These are phyloP conservation scores for Scaptodrosophila lebanonensis DNA, from an alignment of 1,140 invertebrate genomes.

Conservation along the genomic window DNA sequence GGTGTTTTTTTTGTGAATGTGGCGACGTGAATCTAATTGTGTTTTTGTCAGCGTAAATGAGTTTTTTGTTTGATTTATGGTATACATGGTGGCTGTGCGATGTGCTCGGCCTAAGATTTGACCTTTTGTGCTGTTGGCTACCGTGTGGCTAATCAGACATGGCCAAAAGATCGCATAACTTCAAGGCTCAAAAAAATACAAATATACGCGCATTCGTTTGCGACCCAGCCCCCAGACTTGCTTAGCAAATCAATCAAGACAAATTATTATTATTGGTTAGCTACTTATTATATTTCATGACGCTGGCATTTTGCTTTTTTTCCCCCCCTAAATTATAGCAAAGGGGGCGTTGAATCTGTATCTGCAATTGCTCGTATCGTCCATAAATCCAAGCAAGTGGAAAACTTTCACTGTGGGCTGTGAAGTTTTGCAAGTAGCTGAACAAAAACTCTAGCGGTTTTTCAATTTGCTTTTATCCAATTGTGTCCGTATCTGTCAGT, in stretches of 20 bases:
- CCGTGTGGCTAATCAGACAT: too few relatives aligned
- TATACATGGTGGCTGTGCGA: background rate
- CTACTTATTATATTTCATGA: conserved; percentile 63
- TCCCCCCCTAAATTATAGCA: conserved; percentile 63
- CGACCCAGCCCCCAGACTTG: background rate
- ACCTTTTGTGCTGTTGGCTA: too few relatives aligned
- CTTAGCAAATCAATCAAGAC: conserved; percentile 43
- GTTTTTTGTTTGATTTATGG: conserved; percentile 24
- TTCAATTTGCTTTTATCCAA: conserved; percentile 21
- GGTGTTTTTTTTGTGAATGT: too few relatives aligned
- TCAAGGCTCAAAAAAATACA: too few relatives aligned
- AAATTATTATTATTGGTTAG: conserved; percentile 69
- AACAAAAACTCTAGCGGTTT: too few relatives aligned
- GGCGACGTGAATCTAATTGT: conserved; percentile 58
- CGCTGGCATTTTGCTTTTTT: conserved; percentile 39
- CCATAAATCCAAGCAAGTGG: conserved; percentile 16
- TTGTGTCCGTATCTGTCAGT: too few relatives aligned
- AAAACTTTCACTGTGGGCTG: background rate
- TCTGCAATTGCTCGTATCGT: conserved; percentile 46
- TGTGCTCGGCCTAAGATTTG: conserved; percentile 26
- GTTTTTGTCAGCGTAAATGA: conserved; percentile 63
- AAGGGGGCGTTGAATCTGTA: conserved; percentile 40
- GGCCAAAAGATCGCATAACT: too few relatives aligned
- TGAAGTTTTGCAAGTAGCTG: too few relatives aligned
- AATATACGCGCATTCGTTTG: too few relatives aligned